Percentiles rank a stretch among this genome's conserved stretches.
Evolutionary conservation across 1,140 invertebrate species (phyloP).

Genomic region (Acyrthosiphon pisum): DNA sequence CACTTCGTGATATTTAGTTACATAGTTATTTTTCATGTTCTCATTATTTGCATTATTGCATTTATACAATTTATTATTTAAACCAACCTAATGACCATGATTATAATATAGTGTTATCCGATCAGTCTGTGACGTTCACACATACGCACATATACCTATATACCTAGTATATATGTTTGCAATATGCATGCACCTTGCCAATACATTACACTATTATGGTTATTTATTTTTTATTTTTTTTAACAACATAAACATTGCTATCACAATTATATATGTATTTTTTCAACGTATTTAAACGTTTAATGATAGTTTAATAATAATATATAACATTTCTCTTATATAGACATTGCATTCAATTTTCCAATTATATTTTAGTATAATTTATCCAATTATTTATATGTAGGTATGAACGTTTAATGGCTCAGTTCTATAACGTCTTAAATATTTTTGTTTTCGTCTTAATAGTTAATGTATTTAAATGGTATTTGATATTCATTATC

Average conservation of each 20-base stretch:
- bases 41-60: background rate
- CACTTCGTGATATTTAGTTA: background rate
- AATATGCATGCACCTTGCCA: background rate
- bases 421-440: background rate
- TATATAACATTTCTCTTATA: background rate
- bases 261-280: background rate
- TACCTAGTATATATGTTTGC: too few relatives aligned
- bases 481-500: background rate
- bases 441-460: background rate
- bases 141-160: background rate
- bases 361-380: background rate
- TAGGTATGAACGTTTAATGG: background rate
- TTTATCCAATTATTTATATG: background rate
- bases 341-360: background rate
- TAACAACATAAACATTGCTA: background rate
- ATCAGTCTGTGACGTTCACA: background rate
- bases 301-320: conserved; percentile 15
- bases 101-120: background rate
- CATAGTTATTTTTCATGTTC: background rate
- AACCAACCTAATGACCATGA: background rate
- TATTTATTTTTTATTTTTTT: background rate
- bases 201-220: background rate
- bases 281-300: background rate
- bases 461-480: too few relatives aligned
- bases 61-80: conserved; percentile 12